These are phyloP conservation scores for Scaptomyza flava DNA, from an alignment of 2,888 invertebrate species.

Conservation along the genomic window DNA sequence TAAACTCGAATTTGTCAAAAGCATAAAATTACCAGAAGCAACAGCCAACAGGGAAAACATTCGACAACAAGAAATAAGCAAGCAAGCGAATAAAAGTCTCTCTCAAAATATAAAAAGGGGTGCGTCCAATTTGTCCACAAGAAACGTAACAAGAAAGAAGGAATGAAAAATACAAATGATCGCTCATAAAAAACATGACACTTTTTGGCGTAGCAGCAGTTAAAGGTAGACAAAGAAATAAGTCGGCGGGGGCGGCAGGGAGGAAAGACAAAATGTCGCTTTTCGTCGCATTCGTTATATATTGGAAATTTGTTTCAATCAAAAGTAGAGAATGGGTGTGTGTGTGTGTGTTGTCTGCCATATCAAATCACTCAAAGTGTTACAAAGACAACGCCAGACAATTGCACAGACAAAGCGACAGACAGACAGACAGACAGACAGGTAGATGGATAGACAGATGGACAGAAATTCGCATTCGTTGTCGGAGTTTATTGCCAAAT, in stretches of 20 bases:
- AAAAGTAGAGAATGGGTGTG: slow-evolving; percentile 35
- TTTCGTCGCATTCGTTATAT: slow-evolving; percentile 74
- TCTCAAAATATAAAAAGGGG: slow-evolving; percentile 19
- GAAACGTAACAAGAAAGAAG: background rate
- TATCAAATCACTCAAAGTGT: slow-evolving; percentile 80
- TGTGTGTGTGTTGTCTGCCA: slow-evolving; percentile 52
- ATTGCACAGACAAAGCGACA: slow-evolving; percentile 38
- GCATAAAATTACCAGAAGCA: slow-evolving; percentile 57
- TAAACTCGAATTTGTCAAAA: slow-evolving; percentile 78
- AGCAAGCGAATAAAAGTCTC: slow-evolving; percentile 50
- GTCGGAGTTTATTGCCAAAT: slow-evolving; percentile 77
- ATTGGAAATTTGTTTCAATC: slow-evolving; percentile 81
- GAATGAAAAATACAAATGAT: slow-evolving; percentile 62
- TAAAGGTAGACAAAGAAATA: slow-evolving; percentile 28
- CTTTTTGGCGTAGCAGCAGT: slow-evolving; percentile 59
- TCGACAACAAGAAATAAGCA: slow-evolving; percentile 51
- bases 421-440: slow-evolving; percentile 10
- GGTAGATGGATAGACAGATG: slow-evolving; percentile 2
- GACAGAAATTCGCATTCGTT: slow-evolving; percentile 10
- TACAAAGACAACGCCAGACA: slow-evolving; percentile 67
- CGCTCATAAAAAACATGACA: slow-evolving; percentile 79
- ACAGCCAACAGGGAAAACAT: slow-evolving; percentile 22
- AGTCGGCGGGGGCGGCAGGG: background rate
- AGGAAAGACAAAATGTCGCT: slow-evolving; percentile 30
- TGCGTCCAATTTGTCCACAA: slow-evolving; percentile 21